These are phyloP conservation scores for Drosophila melanosoma DNA, from an alignment of 2,888 invertebrate genomes.

Conservation along the genomic window DNA sequence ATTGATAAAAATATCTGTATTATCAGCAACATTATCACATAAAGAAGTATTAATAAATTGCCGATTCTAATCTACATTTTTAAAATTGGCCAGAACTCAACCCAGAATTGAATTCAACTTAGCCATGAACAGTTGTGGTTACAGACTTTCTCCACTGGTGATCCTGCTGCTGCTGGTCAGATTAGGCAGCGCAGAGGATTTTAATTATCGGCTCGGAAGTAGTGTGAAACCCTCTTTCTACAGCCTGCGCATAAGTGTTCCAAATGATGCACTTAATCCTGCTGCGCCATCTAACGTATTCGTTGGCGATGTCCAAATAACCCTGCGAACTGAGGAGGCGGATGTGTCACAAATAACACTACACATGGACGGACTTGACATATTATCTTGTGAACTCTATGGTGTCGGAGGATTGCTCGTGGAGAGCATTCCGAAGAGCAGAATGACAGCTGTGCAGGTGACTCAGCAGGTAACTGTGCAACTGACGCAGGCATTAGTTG, in stretches of 20 bases:
- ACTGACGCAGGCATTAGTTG: constrained; percentile 78
- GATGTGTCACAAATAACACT: constrained; percentile 85
- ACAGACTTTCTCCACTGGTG: constrained; percentile 2
- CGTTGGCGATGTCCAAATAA: constrained; percentile 84
- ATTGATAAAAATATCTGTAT: too few species aligned
- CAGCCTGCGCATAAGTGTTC: constrained; percentile 85
- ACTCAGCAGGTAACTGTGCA: constrained; percentile 85
- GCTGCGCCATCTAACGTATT: constrained; percentile 67
- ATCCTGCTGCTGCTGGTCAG: constrained; percentile 24
- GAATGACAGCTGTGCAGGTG: constrained; percentile 66
- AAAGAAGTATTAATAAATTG: too few species aligned
- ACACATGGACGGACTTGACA: constrained; percentile 82
- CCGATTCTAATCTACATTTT: too few species aligned
- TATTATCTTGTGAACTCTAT: constrained; percentile 54
- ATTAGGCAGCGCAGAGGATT: constrained; percentile 20
- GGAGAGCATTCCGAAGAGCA: constrained; percentile 20
- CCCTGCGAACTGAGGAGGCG: constrained; percentile 83
- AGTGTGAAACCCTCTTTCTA: constrained; percentile 86
- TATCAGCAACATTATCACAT: too few species aligned
- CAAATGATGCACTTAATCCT: constrained; percentile 56
- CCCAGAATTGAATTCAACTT: constrained; percentile 41
- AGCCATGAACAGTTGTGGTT: constrained; percentile 39
- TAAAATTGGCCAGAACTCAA: not conserved
- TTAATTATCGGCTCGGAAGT: constrained; percentile 75
- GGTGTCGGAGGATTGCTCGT: constrained; percentile 33